Evolutionary conservation across 1,140 invertebrate species (phyloP), one percentile per base, ranked within the genome.

Genomic region (Drosophila subobscura): DNA sequence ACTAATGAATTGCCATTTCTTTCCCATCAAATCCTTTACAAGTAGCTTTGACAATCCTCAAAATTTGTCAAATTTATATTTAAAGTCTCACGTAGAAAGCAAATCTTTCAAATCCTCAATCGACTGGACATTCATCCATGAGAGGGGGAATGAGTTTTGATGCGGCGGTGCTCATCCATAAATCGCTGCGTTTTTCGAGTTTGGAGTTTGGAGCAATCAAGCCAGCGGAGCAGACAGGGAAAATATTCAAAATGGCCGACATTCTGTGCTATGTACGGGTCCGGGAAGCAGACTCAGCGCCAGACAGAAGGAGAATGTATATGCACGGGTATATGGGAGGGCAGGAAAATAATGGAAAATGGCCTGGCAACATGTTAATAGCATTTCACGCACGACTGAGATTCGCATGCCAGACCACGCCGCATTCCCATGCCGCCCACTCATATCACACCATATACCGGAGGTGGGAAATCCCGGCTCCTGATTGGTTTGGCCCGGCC

Each of bases 191-290:
- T 64, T 64, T 64, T 37, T 2, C 4, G 12, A 42, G 12, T 68
- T 56, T 49, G 10, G n/a, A 47, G 63, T 23, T 56, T 67, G 37
- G 27, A 49, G 56, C 37, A 50, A 47, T 53, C 2, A 20, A 54
- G 40, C 29, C 60, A 45, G 23, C 22, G 25, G 20, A n/a, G 46
- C 70, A 71, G 63, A 72, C 77, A 65, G 65, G 54, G 61, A 46
- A 72, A 79, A 88, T 83, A 86, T 90, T 90, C 86, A 90, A 90
- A 90, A 90, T 90, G 86, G 86, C 86, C 65, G 86, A 81, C 86
- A 70, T 60, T 67, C 55, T 47, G n/a, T 33, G 8, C 29, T 33
- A 33, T 37, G 33, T 37, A 37, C 33, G 33, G 29, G 33, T 4
- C 8, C 33, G 33, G 12, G 33, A 33, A 33, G 29, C 33, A 33